Conservation (phyloP, 2,113 vertebrate genomes). For the Callithrix jacchus region DNA sequence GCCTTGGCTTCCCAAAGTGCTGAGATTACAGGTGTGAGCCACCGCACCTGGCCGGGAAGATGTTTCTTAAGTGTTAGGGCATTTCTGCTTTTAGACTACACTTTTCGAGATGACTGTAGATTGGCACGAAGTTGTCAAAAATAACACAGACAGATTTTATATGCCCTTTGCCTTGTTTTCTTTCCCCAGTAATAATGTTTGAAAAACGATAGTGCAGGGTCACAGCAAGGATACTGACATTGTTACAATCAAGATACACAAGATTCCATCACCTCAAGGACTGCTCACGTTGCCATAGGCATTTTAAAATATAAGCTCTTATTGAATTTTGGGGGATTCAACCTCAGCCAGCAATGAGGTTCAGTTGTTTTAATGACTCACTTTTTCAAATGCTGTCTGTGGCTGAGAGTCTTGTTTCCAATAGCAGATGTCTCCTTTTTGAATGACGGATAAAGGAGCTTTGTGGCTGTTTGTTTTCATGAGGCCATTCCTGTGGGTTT, state of each 20-base stretch:
- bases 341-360: background rate
- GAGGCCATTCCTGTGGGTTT: background rate
- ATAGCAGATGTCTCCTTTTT: background rate
- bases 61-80: background rate
- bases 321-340: background rate
- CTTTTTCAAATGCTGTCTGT: background rate
- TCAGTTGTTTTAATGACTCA: background rate
- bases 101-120: background rate
- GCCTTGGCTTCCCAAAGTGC: background rate
- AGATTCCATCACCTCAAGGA: background rate
- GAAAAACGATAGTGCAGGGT: rapidly evolving
- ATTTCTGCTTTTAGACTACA: background rate
- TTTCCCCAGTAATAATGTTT: background rate
- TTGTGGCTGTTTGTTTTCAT: background rate
- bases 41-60: background rate
- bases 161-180: background rate
- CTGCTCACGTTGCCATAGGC: rapidly evolving
- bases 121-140: background rate
- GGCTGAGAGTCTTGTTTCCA: background rate
- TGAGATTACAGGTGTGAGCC: background rate
- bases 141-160: background rate
- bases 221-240: background rate
- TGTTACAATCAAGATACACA: background rate
- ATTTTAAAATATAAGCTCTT: background rate
- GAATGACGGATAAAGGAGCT: background rate